These are phyloP conservation scores for Cavia porcellus DNA, from an alignment of 2,113 vertebrate genomes.

Conservation along the genomic window DNA sequence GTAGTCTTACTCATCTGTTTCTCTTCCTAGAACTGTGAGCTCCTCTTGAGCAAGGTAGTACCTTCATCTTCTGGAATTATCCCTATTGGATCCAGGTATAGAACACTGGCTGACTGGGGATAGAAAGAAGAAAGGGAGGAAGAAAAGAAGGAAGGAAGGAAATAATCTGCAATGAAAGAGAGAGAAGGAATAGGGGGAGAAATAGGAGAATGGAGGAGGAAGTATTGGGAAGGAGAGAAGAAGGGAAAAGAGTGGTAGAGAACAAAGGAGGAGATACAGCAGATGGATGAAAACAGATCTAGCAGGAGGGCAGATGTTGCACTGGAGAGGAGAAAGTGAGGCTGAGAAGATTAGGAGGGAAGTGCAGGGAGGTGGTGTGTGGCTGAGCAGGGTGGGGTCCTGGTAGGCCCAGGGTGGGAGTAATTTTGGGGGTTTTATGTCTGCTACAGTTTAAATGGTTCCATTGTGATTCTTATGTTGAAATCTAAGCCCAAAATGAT, in stretches of 20 bases:
- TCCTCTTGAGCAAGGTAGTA: not conserved
- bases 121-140: not conserved
- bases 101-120: not conserved
- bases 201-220: not conserved
- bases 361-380: no score
- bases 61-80: not conserved
- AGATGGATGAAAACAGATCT: not conserved
- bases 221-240: not conserved
- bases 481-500: no score
- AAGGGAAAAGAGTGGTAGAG: not conserved
- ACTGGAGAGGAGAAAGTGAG: not conserved
- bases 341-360: not conserved
- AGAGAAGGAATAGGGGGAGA: not conserved
- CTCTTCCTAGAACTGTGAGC: not conserved
- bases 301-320: not conserved
- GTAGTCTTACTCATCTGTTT: not conserved
- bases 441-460: not conserved
- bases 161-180: not conserved
- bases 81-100: not conserved
- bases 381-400: not conserved
- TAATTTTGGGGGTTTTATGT: not conserved
- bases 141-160: not conserved
- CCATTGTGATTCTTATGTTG: no score
- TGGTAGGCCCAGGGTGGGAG: not conserved
- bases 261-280: not conserved